Base-by-base conservation (phyloP, 2,888 invertebrate species). In the Oscheius sp. region DNA sequence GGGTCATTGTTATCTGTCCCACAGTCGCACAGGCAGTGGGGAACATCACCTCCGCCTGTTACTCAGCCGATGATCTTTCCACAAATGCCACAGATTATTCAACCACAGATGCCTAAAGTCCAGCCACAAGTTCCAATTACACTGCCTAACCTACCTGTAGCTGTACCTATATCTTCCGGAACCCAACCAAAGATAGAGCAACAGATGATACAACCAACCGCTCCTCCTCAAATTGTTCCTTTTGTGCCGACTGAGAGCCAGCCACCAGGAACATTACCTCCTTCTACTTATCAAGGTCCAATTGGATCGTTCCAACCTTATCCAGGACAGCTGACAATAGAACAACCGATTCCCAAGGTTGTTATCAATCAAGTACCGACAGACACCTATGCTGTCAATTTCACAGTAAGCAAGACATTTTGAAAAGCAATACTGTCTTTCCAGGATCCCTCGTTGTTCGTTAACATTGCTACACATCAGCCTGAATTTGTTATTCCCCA, bases 291-390 rank as follows among this genome's bases (percentile, higher is more conserved):
- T 54, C 33, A 54, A 32, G 33, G 33, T 22, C 54, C 54, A 32
- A 9, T 54, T 9, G 54, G 54, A 12, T 54, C 54, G 17, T 54
- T 54, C 33, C 54, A 32, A 32, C 54, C 54, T 54, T 36, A 54
- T 33, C 54, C 54, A 6, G 54, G 54, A 54, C 24, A n/a, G 2
- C 28, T 9, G 12, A 50, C 6, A 12, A 50, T 17, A 5, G 24
- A 50, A 12, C 28, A 26, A 14, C 56, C 56, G 1, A n/a, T n/a
- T n/a, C 33, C 54, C n/a, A 54, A 30, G 5, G 24, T 44, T 8
- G 22, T 41, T 6, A 30, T 59, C 26, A 44, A 59, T 38, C 24
- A 41, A 22, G 26, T 59, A 2, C 59, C 59, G 8, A 59, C 59
- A 5, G 44, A 59, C 9, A 59, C 44, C 9, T 59, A 44, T 30